Evolutionary conservation across 2,797 vertebrate species (phyloP), one percentile per base, ranked within the genome.

Genomic region (Lycodopsis pacificus): DNA sequence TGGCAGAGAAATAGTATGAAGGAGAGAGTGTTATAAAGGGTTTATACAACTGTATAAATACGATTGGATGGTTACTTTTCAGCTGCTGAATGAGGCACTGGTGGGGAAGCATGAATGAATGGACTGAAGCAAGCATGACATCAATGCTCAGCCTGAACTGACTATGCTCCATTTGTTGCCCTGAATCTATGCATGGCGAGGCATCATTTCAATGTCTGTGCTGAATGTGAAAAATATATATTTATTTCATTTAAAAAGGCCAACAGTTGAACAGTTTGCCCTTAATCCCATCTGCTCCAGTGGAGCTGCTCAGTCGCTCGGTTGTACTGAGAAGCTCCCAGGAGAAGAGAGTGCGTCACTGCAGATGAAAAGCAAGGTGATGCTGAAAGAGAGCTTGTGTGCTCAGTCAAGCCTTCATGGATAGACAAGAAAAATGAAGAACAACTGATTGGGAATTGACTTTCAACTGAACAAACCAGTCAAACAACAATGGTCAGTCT

Each of bases 251-350:
- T 48, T 15, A 67, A 73, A 73, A 86, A 73, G 66, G 69, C 77
- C 80, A 90, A 48, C 65, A 74, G 82, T 79, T 64, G 73, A 85
- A 76, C 76, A 77, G 70, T 85, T 76, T 84, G 65, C 73, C 85
- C 76, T 89, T 90, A 90, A 90, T 89, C 86, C 88, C 86, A 69
- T 88, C 82, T 88, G 84, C 87, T 84, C 79, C 77, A 82, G 59
- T 85, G 88, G 81, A 88, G 88, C 86, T 73, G 80, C 81, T 89
- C 86, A 65, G 79, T 59, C 76, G 83, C 82, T 65, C 13, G 74
- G 69, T 51, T 70, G 72, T 56, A 76, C 75, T 42, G 15, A 56
- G 71, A 49, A 67, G 72, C 62, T 83, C 80, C 77, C 83, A 40
- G 44, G 68, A 69, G 88, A 73, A 69, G 38, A 46, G 65, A 54